Percentiles rank a stretch among this genome's conserved stretches.
phyloP scores from a whole-genome alignment of 2,797 vertebrate genomes.

The Gephyroberyx darwinii region DNA sequence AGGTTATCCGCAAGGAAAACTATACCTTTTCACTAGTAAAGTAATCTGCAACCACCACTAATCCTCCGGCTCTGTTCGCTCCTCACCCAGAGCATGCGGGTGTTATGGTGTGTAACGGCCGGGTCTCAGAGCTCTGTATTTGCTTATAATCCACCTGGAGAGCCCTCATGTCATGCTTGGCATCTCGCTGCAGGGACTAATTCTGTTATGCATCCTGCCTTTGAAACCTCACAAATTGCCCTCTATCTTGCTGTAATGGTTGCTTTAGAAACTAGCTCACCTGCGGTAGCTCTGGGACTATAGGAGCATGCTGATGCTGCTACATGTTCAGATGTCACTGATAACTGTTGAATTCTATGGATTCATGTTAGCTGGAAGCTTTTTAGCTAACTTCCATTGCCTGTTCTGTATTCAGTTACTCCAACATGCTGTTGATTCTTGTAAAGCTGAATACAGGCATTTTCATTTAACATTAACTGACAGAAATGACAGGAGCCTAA shows the following conservation, averaged over 20 bases:
- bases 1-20: not conserved
- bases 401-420: no score
- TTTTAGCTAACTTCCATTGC: not conserved
- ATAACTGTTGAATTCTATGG: slow-evolving; percentile 31
- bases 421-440: not conserved
- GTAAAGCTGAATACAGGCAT: not conserved
- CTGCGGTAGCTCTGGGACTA: slow-evolving; percentile 62
- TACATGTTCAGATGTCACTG: slow-evolving; percentile 33
- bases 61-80: slow-evolving; percentile 39
- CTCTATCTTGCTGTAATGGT: slow-evolving; percentile 63
- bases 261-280: slow-evolving; percentile 68
- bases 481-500: not conserved
- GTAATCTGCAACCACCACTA: slow-evolving; percentile 41
- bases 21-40: slow-evolving; percentile 10
- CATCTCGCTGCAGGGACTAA: slow-evolving; percentile 58
- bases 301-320: slow-evolving; percentile 55
- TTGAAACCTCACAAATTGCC: slow-evolving; percentile 63
- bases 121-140: slow-evolving; percentile 37
- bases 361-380: not conserved
- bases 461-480: no score
- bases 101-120: slow-evolving; percentile 57
- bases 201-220: slow-evolving; percentile 61
- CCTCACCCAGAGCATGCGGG: slow-evolving; percentile 44
- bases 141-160: slow-evolving; percentile 64
- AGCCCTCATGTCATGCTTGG: slow-evolving; percentile 65